Evolutionary conservation across 2,888 invertebrate species (phyloP).

Genomic region (Orthonychiurus folsomi): DNA sequence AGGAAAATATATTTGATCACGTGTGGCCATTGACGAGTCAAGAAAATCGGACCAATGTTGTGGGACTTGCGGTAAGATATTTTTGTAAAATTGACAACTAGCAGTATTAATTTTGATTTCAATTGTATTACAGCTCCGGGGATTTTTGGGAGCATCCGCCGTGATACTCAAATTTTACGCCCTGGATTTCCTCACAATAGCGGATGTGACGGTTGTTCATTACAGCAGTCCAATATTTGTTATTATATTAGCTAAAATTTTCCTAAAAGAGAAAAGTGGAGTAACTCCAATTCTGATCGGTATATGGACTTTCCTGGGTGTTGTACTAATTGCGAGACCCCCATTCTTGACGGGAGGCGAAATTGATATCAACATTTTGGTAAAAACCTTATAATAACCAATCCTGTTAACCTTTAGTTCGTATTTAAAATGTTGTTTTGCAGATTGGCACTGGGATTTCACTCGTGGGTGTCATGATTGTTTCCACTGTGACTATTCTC

Average conservation of each 20-base stretch:
- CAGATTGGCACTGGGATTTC: constrained; percentile 2
- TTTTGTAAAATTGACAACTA: not conserved
- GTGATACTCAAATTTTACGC: not conserved
- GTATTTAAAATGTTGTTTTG: not conserved
- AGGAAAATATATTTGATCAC: constrained; percentile 2
- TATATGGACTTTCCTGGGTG: not conserved
- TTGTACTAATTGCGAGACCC: not conserved
- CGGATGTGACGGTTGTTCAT: not conserved
- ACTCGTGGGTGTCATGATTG: not conserved
- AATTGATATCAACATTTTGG: not conserved
- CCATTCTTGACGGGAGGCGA: constrained; percentile 5
- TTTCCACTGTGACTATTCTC: not conserved
- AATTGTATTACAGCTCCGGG: not conserved
- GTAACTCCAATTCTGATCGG: not conserved
- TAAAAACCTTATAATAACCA: not conserved
- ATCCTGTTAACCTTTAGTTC: not conserved
- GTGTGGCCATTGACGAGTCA: not conserved
- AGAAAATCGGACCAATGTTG: not conserved
- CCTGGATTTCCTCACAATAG: constrained; percentile 2
- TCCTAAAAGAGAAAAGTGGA: constrained; percentile 4
- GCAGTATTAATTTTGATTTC: not conserved
- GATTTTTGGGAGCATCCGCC: not conserved
- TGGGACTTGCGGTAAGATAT: not conserved
- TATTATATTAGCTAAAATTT: not conserved
- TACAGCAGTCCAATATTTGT: not conserved